phyloP scores from a whole-genome alignment of 2,113 vertebrate species.

The Oryctolagus cuniculus region mOryCun1.1 NC_091445.1:40425501-40426000 shows the following conservation, averaged over 20 bases:
- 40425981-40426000: not conserved
- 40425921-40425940: not conserved
- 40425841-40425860: not conserved
- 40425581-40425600: not conserved
- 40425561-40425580: not conserved
- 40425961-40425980: conserved; percentile 8
- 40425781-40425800: not conserved
- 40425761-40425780: conserved; percentile 45
- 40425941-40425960: not conserved
- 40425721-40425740: not conserved
- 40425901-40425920: not conserved
- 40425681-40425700: not conserved
- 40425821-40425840: not conserved
- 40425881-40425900: not conserved
- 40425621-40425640: not conserved
- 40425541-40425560: not conserved
- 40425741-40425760: conserved; percentile 36
- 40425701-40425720: not conserved
- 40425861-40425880: not conserved
- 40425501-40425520: not conserved
- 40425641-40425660: not conserved
- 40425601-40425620: not conserved
- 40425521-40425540: conserved; percentile 6
- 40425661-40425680: not conserved
- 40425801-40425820: not conserved